Conservation (phyloP, 2,797 vertebrate species). For the Heteromormyrus szaboi region DNA sequence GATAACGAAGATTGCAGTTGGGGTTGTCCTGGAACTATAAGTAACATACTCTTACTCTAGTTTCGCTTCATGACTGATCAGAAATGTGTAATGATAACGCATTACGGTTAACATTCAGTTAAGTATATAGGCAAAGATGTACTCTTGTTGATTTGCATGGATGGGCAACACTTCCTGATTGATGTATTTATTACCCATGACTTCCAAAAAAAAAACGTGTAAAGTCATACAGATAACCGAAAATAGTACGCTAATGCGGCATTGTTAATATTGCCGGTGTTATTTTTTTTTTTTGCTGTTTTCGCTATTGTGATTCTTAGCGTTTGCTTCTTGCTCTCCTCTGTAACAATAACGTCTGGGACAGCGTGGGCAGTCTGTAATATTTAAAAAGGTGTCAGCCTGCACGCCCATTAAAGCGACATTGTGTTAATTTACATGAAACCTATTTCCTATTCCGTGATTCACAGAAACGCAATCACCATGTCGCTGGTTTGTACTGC, state of each 20-base stretch:
- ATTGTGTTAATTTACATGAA: not conserved
- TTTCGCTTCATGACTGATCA: not conserved
- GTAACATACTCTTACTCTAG: not conserved
- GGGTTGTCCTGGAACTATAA: not conserved
- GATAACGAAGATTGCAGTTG: not conserved
- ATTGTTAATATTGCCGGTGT: not conserved
- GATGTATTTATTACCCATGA: not conserved
- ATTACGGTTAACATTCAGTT: not conserved
- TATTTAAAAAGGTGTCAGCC: not conserved
- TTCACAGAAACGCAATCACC: not conserved
- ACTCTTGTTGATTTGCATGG: not conserved
- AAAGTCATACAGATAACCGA: not conserved
- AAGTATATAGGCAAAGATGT: not conserved
- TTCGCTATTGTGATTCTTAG: not conserved
- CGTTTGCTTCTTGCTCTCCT: not conserved
- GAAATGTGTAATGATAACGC: not conserved
- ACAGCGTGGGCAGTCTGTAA: not conserved
- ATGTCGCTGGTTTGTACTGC: not conserved
- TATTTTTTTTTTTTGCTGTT: not conserved
- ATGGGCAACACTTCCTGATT: not conserved
- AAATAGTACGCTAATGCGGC: not conserved
- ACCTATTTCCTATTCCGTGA: not conserved
- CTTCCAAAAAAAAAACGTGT: not conserved
- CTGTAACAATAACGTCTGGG: not conserved
- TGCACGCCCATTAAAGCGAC: not conserved